Evolutionary conservation across 2,888 invertebrate species (phyloP), one percentile per base, ranked within the genome.

Genomic region (Chelonus formosanus): DNA sequence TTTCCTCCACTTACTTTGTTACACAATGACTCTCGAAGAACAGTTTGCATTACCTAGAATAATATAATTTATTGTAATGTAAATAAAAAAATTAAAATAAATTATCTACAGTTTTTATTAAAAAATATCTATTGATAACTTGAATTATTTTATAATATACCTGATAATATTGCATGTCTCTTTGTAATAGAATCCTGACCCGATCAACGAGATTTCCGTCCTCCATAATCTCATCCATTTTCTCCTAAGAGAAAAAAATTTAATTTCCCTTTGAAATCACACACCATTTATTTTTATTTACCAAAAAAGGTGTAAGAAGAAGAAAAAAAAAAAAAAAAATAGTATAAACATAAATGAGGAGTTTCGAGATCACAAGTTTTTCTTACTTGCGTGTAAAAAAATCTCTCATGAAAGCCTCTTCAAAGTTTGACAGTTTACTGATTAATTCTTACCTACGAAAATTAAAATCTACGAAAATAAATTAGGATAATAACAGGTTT

Each of bases 141-240:
- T 35, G 3, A 48, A 44, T 54, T 2, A 20, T 45, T 6, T 5
- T 7, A 45, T 44, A 7, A 5, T 36, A 44, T 83, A 92, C 92
- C 89, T 91, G 91, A 85, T 94, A 94, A 85, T 93, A 94, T 79
- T 92, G 91, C 84, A 93, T 87, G 84, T 94, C 94, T 66, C 94
- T 86, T 85, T 94, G 92, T 67, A 94, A 86, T 58, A 94, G 85
- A 76, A 94, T 93, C 71, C 92, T 90, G 72, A 94, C 92, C 73
- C 93, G 89, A 83, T 94, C 94, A 90, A 94, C 93, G 84, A 94
- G 89, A 88, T 94, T 94, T 20, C 94, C 94, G 88, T 94, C 94
- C 89, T 94, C 94, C 86, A 94, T 93, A 52, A 94, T 92, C 85
- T 94, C 94, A 32, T 67, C 67, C 94, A 93, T 94, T 71, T 68